phyloP scores from a whole-genome alignment of 2,113 vertebrate genomes.

The Aleadryas rufinucha region DNA sequence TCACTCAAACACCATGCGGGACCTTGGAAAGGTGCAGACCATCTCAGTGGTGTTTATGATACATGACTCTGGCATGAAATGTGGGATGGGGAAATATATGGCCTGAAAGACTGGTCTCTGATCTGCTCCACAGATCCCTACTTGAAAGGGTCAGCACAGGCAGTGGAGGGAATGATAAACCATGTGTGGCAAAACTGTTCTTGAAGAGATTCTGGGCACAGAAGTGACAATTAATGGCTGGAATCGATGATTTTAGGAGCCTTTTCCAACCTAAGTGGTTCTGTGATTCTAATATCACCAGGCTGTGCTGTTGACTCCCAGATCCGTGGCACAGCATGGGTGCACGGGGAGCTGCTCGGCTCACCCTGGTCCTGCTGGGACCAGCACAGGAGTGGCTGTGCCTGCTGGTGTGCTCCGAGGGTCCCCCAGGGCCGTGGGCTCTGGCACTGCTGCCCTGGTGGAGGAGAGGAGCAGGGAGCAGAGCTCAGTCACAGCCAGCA shows the following conservation, averaged over 20 bases:
- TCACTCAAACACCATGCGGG: rapidly evolving
- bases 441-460: rapidly evolving
- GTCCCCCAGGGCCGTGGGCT: rapidly evolving
- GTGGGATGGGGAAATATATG: not conserved
- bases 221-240: not conserved
- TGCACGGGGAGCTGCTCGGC: rapidly evolving
- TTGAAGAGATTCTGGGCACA: not conserved
- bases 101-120: not conserved
- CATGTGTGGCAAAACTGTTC: rapidly evolving
- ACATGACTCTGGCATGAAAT: rapidly evolving
- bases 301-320: not conserved
- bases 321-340: rapidly evolving
- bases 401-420: rapidly evolving
- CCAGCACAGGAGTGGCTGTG: too few relatives aligned
- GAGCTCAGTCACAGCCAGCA: not conserved
- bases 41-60: rapidly evolving
- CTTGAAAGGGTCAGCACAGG: not conserved
- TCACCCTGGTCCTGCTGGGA: rapidly evolving
- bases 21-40: rapidly evolving
- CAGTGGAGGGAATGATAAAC: not conserved
- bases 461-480: not conserved
- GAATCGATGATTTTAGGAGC: not conserved
- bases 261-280: not conserved
- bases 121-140: not conserved
- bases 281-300: not conserved